These are phyloP conservation scores for Porphyrio hochstetteri DNA, from an alignment of 2,113 vertebrate species.

Conservation along the genomic window DNA sequence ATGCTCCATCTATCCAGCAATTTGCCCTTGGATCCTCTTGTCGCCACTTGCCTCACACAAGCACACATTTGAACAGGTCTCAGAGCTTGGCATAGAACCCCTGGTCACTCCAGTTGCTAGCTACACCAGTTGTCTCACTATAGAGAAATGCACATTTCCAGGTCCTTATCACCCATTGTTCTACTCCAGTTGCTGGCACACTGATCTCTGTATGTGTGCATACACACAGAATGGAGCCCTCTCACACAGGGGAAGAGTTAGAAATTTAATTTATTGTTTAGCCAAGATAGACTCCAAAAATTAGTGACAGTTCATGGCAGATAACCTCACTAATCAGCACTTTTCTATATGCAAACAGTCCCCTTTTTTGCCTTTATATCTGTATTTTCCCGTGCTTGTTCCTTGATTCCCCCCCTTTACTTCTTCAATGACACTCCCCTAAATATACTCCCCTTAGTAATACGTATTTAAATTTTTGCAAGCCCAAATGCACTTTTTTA, in stretches of 20 bases:
- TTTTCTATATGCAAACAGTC: not conserved
- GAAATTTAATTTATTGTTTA: not conserved
- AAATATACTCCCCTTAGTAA: not conserved
- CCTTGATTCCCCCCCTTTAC: fast-evolving
- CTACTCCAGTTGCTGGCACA: not conserved
- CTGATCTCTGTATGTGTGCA: not conserved
- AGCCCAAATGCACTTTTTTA: not conserved
- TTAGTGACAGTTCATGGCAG: not conserved
- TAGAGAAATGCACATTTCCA: not conserved
- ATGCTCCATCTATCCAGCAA: not conserved
- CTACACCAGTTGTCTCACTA: not conserved
- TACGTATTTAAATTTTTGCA: not conserved
- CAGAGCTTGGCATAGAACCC: not conserved
- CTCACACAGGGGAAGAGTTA: not conserved
- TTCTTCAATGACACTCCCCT: not conserved
- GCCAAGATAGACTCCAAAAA: not conserved
- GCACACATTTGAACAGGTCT: not conserved
- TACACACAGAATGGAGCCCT: not conserved
- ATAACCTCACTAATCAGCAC: not conserved
- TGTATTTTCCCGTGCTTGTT: not conserved
- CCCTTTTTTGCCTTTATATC: not conserved
- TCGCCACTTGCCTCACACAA: not conserved
- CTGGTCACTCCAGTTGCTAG: not conserved
- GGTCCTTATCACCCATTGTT: not conserved
- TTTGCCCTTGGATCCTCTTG: not conserved